Conservation (phyloP, 2,888 invertebrate genomes). For the Drosophila gaucha region DNA sequence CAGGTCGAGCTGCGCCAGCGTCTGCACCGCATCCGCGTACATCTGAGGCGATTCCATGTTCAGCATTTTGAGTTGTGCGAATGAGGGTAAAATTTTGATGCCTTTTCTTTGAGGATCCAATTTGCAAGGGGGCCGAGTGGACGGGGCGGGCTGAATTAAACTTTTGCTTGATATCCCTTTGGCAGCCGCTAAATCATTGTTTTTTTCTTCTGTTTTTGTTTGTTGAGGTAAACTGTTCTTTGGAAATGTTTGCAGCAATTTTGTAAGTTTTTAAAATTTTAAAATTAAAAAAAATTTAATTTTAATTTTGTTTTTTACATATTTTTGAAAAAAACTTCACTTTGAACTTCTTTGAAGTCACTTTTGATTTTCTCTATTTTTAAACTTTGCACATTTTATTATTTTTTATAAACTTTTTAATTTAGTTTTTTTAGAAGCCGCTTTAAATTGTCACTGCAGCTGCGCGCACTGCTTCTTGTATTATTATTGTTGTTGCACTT, state of each 20-base stretch:
- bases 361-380: constrained; percentile 18
- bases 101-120: constrained; percentile 54
- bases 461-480: constrained; percentile 51
- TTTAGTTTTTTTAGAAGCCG: constrained; percentile 19
- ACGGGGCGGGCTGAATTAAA: neutral
- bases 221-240: constrained; percentile 64
- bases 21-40: constrained; percentile 85
- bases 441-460: constrained; percentile 40
- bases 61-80: constrained; percentile 82
- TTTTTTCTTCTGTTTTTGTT: neutral
- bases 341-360: constrained; percentile 13
- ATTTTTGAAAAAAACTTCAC: constrained; percentile 20
- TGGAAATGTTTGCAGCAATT: constrained; percentile 50
- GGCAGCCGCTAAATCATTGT: constrained; percentile 34
- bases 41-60: constrained; percentile 85
- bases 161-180: neutral
- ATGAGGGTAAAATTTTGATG: constrained; percentile 83
- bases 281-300: neutral
- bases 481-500: constrained; percentile 32
- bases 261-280: constrained; percentile 1
- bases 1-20: constrained; percentile 84
- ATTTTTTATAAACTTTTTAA: constrained; percentile 16
- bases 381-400: constrained; percentile 24
- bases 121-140: constrained; percentile 2
- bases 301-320: constrained; percentile 12